Evolutionary conservation across 2,888 invertebrate genomes (phyloP).

Genomic region (Acrobeloides nanus): DNA sequence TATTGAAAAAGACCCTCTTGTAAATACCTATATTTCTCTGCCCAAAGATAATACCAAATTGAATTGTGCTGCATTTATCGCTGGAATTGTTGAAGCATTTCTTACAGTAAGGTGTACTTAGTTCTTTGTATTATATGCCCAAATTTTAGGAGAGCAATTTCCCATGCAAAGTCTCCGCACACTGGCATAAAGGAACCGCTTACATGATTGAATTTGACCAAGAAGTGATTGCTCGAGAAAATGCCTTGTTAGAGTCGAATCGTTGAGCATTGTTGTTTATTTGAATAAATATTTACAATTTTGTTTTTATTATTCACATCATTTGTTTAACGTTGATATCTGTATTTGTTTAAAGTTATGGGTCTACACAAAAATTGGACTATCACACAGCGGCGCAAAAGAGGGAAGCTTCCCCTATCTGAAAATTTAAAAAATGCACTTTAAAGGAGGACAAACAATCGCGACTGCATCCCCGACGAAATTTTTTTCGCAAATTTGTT

Average conservation of each 20-base stretch:
- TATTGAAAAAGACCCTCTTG: conserved; percentile 93
- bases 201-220: conserved; percentile 72
- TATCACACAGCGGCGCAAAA: too few species aligned
- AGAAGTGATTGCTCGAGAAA: conserved; percentile 48
- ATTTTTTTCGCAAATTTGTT: too few species aligned
- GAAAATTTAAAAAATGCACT: too few species aligned
- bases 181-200: conserved; percentile 98
- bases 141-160: conserved; percentile 63
- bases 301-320: too few species aligned
- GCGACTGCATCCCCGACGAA: too few species aligned
- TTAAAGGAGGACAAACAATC: too few species aligned
- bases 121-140: conserved; percentile 26
- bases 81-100: conserved; percentile 93
- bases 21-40: conserved; percentile 91
- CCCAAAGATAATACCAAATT: conserved; percentile 91
- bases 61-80: conserved; percentile 95
- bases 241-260: conserved; percentile 17
- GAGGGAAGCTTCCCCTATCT: too few species aligned
- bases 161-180: conserved; percentile 91
- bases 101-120: conserved; percentile 56
- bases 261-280: too few species aligned
- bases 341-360: too few species aligned
- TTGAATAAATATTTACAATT: too few species aligned
- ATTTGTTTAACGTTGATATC: too few species aligned
- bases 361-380: too few species aligned